These are phyloP conservation scores for Chloroceryle amazona DNA, from an alignment of 2,797 vertebrate genomes.

Conservation along the genomic window DNA sequence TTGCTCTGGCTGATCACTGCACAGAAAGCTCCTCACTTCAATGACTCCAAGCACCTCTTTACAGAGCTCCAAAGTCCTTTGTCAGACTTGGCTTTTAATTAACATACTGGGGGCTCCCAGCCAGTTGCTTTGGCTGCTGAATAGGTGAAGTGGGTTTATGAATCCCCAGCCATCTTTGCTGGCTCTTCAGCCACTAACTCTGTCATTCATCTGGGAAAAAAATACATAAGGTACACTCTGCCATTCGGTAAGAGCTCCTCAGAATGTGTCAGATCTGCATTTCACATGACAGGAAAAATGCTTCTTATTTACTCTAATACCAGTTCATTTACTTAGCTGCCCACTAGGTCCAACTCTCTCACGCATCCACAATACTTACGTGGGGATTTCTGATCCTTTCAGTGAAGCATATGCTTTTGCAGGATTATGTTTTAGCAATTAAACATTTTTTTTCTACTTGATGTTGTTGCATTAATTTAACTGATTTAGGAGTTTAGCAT, in stretches of 20 bases:
- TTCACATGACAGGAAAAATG: background rate
- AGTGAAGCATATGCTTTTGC: background rate
- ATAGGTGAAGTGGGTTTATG: background rate
- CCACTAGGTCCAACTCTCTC: background rate
- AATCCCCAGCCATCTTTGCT: background rate
- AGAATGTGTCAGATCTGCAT: background rate
- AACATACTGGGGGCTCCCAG: background rate
- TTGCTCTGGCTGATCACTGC: background rate
- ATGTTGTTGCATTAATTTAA: background rate
- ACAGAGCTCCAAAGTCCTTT: background rate
- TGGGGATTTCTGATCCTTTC: background rate
- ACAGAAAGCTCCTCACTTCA: background rate
- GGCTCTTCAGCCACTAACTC: background rate
- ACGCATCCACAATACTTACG: background rate
- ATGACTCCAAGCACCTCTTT: background rate
- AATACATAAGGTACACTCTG: background rate
- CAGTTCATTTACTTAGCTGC: background rate
- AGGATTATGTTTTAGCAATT: background rate
- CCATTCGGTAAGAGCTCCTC: background rate
- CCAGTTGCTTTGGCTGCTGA: background rate
- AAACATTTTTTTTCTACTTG: background rate
- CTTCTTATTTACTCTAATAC: background rate
- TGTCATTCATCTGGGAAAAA: background rate
- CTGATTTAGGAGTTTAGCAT: background rate
- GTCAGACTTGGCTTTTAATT: background rate